Percentiles rank a stretch among this genome's conserved stretches.
Conservation (phyloP, 92 coral and sea anemone genomes). For the Muricea muricata region DNA sequence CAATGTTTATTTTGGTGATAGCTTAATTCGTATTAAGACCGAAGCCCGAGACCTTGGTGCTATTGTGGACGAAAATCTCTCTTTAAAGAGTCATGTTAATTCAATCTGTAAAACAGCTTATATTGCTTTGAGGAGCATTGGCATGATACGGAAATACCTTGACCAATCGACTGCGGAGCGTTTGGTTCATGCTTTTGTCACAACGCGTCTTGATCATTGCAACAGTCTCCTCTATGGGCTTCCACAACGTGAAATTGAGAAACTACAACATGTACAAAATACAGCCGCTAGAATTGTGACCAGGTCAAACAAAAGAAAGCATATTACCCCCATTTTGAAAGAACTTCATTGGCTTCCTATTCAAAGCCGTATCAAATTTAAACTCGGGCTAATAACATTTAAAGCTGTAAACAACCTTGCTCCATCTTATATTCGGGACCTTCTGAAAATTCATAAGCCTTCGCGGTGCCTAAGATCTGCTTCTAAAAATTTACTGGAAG, state of each 20-base stretch:
- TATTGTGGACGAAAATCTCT: not conserved
- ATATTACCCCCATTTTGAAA: constrained; percentile 42
- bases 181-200: constrained; percentile 34
- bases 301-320: constrained; percentile 27
- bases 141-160: constrained; percentile 30
- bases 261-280: constrained; percentile 33
- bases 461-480: constrained; percentile 37
- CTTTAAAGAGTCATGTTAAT: constrained; percentile 18
- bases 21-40: not conserved
- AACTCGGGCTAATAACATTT: constrained; percentile 16
- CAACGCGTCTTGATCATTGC: constrained; percentile 31
- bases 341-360: constrained; percentile 40
- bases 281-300: constrained; percentile 43
- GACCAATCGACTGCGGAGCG: constrained; percentile 6
- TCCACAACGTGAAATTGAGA: constrained; percentile 3
- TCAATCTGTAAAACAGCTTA: constrained; percentile 22
- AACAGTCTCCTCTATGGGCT: constrained; percentile 36
- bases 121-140: constrained; percentile 8
- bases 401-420: constrained; percentile 37
- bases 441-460: not conserved
- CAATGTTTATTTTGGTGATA: not conserved
- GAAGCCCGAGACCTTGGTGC: constrained; percentile 25
- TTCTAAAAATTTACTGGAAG: constrained; percentile 23
- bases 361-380: constrained; percentile 29
- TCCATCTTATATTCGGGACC: constrained; percentile 35